Percentiles rank a stretch among this genome's conserved stretches.
phyloP scores from a whole-genome alignment of 2,888 invertebrate species.

The Zaprionus lineosus region DNA sequence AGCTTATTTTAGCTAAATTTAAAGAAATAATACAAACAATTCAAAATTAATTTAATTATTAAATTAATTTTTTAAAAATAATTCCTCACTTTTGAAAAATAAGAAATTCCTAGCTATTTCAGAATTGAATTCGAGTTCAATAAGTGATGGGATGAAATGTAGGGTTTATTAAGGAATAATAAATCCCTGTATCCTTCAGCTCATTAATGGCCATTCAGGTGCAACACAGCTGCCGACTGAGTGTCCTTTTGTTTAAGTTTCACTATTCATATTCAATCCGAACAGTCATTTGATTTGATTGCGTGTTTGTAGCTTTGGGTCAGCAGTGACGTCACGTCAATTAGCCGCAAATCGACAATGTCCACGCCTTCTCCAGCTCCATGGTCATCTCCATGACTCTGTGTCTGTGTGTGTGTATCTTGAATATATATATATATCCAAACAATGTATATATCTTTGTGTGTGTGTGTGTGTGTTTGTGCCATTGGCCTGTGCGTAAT shows the following conservation, averaged over 20 bases:
- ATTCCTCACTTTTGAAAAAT: too few relatives aligned
- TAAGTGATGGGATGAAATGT: too few relatives aligned
- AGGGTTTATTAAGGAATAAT: too few relatives aligned
- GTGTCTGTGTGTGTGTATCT: slow-evolving; percentile 10
- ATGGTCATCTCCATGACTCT: too few relatives aligned
- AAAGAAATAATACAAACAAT: too few relatives aligned
- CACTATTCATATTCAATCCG: slow-evolving; percentile 36
- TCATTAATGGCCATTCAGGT: too few relatives aligned
- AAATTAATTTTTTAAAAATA: too few relatives aligned
- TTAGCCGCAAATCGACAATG: slow-evolving; percentile 61
- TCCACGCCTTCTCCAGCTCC: slow-evolving; percentile 12
- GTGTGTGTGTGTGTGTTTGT: slow-evolving; percentile 26
- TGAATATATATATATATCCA: not conserved
- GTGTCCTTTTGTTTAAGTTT: slow-evolving; percentile 8
- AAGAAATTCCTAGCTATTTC: too few relatives aligned
- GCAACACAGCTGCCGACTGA: not conserved
- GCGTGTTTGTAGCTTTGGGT: slow-evolving; percentile 37
- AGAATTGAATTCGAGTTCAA: too few relatives aligned
- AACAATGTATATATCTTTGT: slow-evolving; percentile 13
- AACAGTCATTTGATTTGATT: slow-evolving; percentile 44
- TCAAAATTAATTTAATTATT: too few relatives aligned
- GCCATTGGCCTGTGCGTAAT: slow-evolving; percentile 67
- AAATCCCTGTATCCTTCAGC: too few relatives aligned
- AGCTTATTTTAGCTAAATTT: too few relatives aligned
- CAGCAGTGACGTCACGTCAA: slow-evolving; percentile 58